These are phyloP conservation scores for Cathartes aura DNA, from an alignment of 2,113 vertebrate species.

Conservation along the genomic window DNA sequence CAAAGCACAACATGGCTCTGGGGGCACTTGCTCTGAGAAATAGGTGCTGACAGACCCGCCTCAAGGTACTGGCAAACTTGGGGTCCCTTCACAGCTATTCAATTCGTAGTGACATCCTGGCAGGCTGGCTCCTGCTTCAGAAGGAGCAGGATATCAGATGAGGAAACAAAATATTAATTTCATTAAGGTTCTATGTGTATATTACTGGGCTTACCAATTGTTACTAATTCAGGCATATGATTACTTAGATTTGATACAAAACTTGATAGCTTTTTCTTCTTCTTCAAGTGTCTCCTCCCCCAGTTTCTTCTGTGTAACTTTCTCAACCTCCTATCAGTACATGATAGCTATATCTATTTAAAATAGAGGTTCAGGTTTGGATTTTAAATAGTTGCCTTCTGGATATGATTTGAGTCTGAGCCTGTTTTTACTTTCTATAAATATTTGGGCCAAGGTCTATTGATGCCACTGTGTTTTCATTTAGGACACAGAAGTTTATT, in stretches of 20 bases:
- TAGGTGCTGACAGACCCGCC: constrained; percentile 25
- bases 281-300: background rate
- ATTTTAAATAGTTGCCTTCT: background rate
- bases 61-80: constrained; percentile 8
- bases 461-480: background rate
- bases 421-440: background rate
- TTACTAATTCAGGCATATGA: background rate
- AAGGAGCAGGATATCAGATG: background rate
- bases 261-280: background rate
- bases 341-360: background rate
- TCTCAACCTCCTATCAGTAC: background rate
- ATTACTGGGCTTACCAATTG: fast-evolving
- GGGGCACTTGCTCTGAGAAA: constrained; percentile 33
- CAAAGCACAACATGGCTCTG: background rate
- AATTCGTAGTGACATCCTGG: background rate
- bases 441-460: background rate
- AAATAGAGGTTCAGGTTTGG: background rate
- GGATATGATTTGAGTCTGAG: background rate
- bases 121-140: background rate
- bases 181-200: background rate
- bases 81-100: background rate
- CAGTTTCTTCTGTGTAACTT: background rate
- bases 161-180: background rate
- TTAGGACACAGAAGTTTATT: background rate
- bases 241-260: background rate